Evolutionary conservation across 35 echinoderm and acorn worm species (phyloP), one percentile per base, ranked within the genome.

Genomic region (Acanthaster planci): DNA sequence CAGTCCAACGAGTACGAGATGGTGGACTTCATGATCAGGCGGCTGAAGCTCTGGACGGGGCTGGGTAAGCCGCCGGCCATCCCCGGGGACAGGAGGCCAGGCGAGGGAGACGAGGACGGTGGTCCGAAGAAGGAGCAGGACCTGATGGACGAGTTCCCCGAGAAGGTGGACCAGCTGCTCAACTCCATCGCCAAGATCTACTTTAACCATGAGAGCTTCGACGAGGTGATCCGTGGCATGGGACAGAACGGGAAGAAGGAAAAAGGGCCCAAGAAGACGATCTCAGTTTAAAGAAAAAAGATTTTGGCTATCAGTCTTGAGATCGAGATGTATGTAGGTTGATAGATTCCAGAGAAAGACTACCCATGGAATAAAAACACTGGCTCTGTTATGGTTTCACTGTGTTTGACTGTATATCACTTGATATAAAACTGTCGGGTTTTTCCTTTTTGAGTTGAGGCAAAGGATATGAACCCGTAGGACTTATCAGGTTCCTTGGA

Each of bases 131-230:
- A 39, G 51, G 85, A 83, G 12, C 77, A 82, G 34, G 90, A 92
- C 32, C 52, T 76, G 0, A 79, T 99, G 85, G 78, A 87, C 0
- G 86, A 80, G 51, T 89, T 99, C 78, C 92, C 96, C 8, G 92
- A 94, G 14, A 99, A 92, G 72, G 83, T 94, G 1, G 92, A 97
- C 60, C 92, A 99, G 83, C 83, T 99, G 0, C 82, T 99, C 1
- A 86, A 94, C 68, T 78, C 80, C 77, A 94, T 99, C 80, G 88
- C 96, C 52, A 99, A 90, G 34, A 60, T 94, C 19, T 99, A 99
- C 84, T 99, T 99, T 37, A 80, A 99, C 40, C 59, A 86, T 8
- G 82, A 83, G 32, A 83, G 34, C 14, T 83, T 83, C 35, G 81
- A 83, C 38, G 53, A 83, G 19, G 38, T 83, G 51, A 83, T 83